A percentile compares a stretch with the other conserved stretches of the same genome.
These are phyloP conservation scores for Pristionchus mayeri DNA, from an alignment of 2,888 invertebrate genomes.

Conservation along the genomic window DNA sequence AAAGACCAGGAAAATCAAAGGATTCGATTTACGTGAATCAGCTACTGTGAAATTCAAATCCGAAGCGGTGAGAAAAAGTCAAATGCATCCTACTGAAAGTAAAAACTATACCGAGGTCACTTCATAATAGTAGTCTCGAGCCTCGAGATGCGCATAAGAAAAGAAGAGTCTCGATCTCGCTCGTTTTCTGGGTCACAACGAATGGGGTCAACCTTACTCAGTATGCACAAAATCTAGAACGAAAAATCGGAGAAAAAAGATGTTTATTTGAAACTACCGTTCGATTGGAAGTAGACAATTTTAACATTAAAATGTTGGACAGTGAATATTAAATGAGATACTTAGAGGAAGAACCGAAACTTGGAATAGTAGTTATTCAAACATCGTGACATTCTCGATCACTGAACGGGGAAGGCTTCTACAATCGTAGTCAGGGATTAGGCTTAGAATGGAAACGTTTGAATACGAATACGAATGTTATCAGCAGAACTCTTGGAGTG, in stretches of 20 bases:
- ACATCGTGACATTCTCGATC: neutral
- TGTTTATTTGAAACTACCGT: slow-evolving; percentile 24
- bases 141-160: slow-evolving; percentile 22
- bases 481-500: neutral
- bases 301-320: no score
- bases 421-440: neutral
- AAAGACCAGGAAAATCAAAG: no score
- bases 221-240: neutral
- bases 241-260: neutral
- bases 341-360: slow-evolving; percentile 13
- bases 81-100: neutral
- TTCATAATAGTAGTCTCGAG: slow-evolving; percentile 30
- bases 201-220: slow-evolving; percentile 9
- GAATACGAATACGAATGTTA: slow-evolving; percentile 24
- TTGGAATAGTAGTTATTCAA: slow-evolving; percentile 13
- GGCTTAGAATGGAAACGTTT: neutral
- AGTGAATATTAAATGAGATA: neutral
- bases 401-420: slow-evolving; percentile 28
- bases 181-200: slow-evolving; percentile 14
- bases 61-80: no score
- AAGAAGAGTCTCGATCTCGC: slow-evolving; percentile 37
- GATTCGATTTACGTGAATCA: no score
- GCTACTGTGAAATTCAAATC: no score
- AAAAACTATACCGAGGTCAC: slow-evolving; percentile 27
- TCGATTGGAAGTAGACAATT: slow-evolving; percentile 14